phyloP scores from a whole-genome alignment of 2,888 invertebrate species.

The Acholoe squamosa region DNA sequence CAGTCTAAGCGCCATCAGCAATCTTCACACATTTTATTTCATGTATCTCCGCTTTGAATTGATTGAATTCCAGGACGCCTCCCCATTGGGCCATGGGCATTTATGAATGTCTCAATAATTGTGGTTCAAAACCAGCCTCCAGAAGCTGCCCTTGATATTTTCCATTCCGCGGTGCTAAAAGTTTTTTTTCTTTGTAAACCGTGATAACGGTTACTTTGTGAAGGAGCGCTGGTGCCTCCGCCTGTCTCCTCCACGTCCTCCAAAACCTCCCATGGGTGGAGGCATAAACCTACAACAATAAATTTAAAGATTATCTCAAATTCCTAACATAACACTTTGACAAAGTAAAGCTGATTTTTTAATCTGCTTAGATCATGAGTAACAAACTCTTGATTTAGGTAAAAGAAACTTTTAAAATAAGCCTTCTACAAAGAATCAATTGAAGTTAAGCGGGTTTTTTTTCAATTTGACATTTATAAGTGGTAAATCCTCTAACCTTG shows the following conservation, averaged over 20 bases:
- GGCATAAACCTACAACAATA: constrained; percentile 51
- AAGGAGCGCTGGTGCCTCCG: constrained; percentile 53
- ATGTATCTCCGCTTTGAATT: not conserved
- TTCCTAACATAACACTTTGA: too few relatives aligned
- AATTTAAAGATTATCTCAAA: not conserved
- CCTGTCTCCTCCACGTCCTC: constrained; percentile 13
- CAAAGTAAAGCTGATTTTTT: too few relatives aligned
- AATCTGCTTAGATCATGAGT: not conserved
- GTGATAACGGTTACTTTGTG: constrained; percentile 43
- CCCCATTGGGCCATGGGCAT: not conserved
- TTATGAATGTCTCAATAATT: not conserved
- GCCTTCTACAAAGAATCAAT: not conserved
- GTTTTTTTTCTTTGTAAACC: not conserved
- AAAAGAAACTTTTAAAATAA: not conserved
- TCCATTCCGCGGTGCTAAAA: not conserved
- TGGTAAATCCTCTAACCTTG: not conserved
- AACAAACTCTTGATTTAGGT: not conserved
- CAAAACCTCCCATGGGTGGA: constrained; percentile 39
- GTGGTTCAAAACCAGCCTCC: not conserved
- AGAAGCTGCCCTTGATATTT: not conserved
- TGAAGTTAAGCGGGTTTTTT: not conserved
- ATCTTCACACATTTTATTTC: too few relatives aligned
- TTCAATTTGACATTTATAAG: not conserved
- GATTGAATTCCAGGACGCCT: not conserved
- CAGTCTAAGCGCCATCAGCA: too few relatives aligned